Evolutionary conservation across 2,113 vertebrate genomes (phyloP), one percentile per base, ranked within the genome.

Genomic region (Alethe diademata): DNA sequence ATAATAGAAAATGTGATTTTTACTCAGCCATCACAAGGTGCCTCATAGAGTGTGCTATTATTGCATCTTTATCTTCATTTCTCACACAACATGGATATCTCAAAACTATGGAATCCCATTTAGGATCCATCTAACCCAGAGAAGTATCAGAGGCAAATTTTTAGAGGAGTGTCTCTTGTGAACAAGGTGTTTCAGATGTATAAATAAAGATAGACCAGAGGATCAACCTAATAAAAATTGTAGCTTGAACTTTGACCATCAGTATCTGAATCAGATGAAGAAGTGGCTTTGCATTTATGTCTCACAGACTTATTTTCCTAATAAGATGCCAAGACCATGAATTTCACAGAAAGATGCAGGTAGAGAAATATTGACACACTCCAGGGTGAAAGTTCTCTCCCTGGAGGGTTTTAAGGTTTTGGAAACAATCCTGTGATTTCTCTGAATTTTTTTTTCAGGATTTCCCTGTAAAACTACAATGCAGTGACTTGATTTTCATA

Each of bases 1-100:
- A 85, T 47, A 80, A 88, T 2, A 94, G 60, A 86, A 93, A 92
- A 83, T 71, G 91, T 60, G 60, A 71, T 88, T 86, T 96, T 83
- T 51, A 42, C 72, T 80, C 62, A 70, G 50, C 35, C 40, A 16
- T 83, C 82, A 85, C 45, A 66, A 83, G 58, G 45, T 51, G 40
- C 53, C 48, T 94, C 73, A 42, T 2, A 85, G 48, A 43, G 19
- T 48, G 15, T 62, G 45, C 24, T 70, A 6, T 86, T 80, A 33
- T 24, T 93, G 56, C 48, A 20, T 65, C 76, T 96, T 78, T 53
- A 13, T 75, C 76, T 61, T 75, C 43, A 31, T n/a, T 88, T 86
- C 62, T 88, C 56, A 66, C 74, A 83, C 35, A 66, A 42, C n/a
- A 5, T 2, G 15, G 62, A 8, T 76, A 16, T 56, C 47, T 93